Conservation (phyloP, 2,888 invertebrate genomes). For the Phaedon cochleariae region DNA sequence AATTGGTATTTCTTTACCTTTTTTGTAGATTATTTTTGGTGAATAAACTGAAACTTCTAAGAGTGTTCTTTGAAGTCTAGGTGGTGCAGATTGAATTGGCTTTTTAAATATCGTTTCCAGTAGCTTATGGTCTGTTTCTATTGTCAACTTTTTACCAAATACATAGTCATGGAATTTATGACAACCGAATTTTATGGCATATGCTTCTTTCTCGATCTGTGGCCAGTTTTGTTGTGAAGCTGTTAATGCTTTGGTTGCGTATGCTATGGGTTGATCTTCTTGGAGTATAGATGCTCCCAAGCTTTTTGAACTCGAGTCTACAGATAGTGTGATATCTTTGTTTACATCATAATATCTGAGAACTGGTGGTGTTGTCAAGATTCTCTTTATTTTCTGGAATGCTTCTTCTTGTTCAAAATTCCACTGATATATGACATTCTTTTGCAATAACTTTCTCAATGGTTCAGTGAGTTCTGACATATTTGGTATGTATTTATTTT, state of each 20-base stretch:
- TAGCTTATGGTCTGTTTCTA: constrained; percentile 48
- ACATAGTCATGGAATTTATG: constrained; percentile 43
- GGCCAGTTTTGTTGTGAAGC: constrained; percentile 40
- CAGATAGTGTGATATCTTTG: neutral
- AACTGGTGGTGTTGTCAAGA: constrained; percentile 3
- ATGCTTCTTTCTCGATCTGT: constrained; percentile 44
- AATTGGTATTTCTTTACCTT: constrained; percentile 44
- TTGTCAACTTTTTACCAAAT: constrained; percentile 33
- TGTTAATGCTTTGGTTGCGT: constrained; percentile 43
- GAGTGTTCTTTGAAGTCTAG: constrained; percentile 47
- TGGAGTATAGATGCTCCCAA: constrained; percentile 43
- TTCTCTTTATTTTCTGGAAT: neutral
- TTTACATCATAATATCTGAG: constrained; percentile 4
- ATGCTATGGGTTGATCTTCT: constrained; percentile 44
- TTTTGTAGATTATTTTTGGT: constrained; percentile 41
- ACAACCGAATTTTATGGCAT: constrained; percentile 43
- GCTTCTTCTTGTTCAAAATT: neutral
- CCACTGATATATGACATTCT: neutral
- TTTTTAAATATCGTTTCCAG: constrained; percentile 44
- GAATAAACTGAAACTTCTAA: constrained; percentile 43
- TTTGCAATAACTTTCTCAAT: neutral
- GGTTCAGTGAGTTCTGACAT: neutral
- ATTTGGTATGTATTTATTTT: neutral
- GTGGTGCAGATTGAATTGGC: constrained; percentile 35
- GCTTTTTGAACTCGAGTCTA: constrained; percentile 12